Conservation (phyloP, 2,888 invertebrate species). For the Orchesella flavescens region DNA sequence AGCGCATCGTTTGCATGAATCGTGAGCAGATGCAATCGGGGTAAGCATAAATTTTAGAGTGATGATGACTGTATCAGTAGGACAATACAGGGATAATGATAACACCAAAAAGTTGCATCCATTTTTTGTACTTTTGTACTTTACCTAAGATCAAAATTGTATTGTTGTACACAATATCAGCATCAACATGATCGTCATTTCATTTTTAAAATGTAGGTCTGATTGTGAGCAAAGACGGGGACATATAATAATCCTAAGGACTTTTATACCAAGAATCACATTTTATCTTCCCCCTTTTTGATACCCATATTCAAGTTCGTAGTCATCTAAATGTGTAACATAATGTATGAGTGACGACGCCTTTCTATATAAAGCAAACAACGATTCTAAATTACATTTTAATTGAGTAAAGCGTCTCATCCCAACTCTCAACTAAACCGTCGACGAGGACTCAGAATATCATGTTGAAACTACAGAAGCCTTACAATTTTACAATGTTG, state of each 20-base stretch:
- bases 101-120: conserved; percentile 3
- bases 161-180: background rate
- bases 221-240: background rate
- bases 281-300: conserved; percentile 2
- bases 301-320: background rate
- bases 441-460: no score
- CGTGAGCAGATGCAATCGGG: conserved; percentile 65
- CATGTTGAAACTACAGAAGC: no score
- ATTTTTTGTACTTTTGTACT: background rate
- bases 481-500: no score
- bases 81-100: conserved; percentile 26
- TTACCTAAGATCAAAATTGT: background rate
- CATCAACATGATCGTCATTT: background rate
- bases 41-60: conserved; percentile 8
- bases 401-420: no score
- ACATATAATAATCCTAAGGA: background rate
- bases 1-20: conserved; percentile 21
- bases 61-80: conserved; percentile 52
- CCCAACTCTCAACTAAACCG: no score
- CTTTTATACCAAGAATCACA: background rate
- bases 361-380: no score
- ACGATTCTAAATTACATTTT: no score
- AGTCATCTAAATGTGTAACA: no score
- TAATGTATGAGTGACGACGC: no score
- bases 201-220: conserved; percentile 19